These are phyloP conservation scores for Eleginops maclovinus DNA, from an alignment of 2,113 vertebrate species.

Conservation along the genomic window DNA sequence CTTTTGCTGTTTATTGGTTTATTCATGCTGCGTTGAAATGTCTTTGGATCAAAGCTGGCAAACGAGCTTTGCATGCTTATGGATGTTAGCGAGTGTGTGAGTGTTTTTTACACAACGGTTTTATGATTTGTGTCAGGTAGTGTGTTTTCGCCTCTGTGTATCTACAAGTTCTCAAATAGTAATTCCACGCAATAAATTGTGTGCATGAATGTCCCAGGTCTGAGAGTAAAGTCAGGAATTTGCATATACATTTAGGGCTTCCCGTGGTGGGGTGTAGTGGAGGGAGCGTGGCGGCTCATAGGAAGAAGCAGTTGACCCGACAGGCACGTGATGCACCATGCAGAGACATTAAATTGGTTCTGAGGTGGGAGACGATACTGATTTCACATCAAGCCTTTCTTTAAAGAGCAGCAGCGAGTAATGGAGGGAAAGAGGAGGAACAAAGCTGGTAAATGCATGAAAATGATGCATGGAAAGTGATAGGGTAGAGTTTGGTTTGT, in stretches of 20 bases:
- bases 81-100: conserved; percentile 25
- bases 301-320: conserved; percentile 58
- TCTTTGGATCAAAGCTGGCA: conserved; percentile 59
- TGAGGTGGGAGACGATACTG: conserved; percentile 48
- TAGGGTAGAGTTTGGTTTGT: background rate
- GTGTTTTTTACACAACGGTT: background rate
- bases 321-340: conserved; percentile 60
- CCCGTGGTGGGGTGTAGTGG: background rate
- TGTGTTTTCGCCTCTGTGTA: background rate
- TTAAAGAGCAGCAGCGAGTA: conserved; percentile 43
- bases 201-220: background rate
- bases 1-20: conserved; percentile 59
- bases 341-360: conserved; percentile 74
- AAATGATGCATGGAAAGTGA: conserved; percentile 3
- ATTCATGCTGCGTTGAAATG: conserved; percentile 60
- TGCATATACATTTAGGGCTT: conserved; percentile 35
- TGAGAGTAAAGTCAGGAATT: conserved; percentile 39
- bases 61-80: conserved; percentile 56
- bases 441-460: conserved; percentile 1
- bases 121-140: background rate
- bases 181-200: background rate
- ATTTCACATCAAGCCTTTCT: conserved; percentile 42
- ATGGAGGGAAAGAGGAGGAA: conserved; percentile 10
- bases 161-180: background rate
- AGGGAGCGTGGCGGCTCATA: conserved; percentile 54